phyloP scores from a whole-genome alignment of 2,888 invertebrate genomes.

The Ochropleura leucogaster region DNA sequence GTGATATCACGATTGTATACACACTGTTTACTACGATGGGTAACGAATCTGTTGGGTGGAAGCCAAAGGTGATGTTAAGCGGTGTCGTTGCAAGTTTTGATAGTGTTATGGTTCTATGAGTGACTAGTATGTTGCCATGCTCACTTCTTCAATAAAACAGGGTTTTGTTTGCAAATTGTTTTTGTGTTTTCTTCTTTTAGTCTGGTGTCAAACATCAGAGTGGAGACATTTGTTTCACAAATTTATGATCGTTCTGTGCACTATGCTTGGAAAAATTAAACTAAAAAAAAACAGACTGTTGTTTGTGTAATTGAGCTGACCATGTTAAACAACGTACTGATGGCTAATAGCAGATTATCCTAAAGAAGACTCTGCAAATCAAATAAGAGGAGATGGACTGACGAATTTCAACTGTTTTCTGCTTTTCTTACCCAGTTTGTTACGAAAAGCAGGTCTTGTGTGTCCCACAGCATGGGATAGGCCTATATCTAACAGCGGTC shows the following conservation, averaged over 20 bases:
- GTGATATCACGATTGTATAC: slow-evolving; percentile 68
- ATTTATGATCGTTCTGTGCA: not conserved
- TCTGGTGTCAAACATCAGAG: not conserved
- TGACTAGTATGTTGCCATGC: not conserved
- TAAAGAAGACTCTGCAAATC: not conserved
- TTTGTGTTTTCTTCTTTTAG: not conserved
- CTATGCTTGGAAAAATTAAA: not conserved
- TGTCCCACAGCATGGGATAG: not conserved
- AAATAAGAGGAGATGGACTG: not conserved
- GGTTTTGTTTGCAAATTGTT: not conserved
- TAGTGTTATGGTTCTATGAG: slow-evolving; percentile 1
- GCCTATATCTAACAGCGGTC: not conserved
- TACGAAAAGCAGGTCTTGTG: not conserved
- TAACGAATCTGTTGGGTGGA: slow-evolving; percentile 42
- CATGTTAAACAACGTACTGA: not conserved
- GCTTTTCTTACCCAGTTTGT: no score
- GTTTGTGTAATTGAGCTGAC: not conserved
- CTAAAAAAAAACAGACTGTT: not conserved
- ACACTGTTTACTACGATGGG: slow-evolving; percentile 49
- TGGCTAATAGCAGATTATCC: not conserved
- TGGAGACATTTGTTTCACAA: not conserved
- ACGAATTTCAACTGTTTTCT: not conserved
- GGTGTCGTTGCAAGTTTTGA: slow-evolving; percentile 8
- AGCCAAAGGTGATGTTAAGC: slow-evolving; percentile 50
- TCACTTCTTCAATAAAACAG: not conserved